A percentile compares a stretch with the other conserved stretches of the same genome.
Evolutionary conservation across 92 coral and sea anemone genomes (phyloP).

Genomic region (Zoanthus gigantus): DNA sequence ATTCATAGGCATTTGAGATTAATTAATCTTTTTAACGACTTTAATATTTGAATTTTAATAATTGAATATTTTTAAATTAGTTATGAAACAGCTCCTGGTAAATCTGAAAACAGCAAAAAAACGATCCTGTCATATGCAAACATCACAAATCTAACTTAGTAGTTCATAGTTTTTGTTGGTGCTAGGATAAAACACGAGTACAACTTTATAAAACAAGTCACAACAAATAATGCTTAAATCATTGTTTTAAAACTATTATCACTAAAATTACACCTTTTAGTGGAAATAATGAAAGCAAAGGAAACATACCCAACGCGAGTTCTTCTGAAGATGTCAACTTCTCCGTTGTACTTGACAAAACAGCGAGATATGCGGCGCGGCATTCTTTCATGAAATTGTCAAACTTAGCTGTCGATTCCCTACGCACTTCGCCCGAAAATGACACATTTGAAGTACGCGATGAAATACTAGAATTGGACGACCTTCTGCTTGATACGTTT

Average conservation of each 20-base stretch:
- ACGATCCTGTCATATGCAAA: no score
- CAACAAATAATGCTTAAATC: background rate
- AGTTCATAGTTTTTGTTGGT: no score
- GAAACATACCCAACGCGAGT: slow-evolving; percentile 77
- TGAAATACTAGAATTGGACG: slow-evolving; percentile 80
- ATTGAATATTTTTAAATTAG: no score
- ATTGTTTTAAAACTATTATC: background rate
- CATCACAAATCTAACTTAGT: no score
- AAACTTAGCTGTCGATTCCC: slow-evolving; percentile 81
- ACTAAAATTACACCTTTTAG: background rate
- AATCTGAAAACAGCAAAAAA: no score
- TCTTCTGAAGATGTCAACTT: slow-evolving; percentile 86
- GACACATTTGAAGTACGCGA: slow-evolving; percentile 77
- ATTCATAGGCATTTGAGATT: no score
- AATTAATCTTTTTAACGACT: no score
- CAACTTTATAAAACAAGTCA: no score
- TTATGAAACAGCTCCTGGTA: no score
- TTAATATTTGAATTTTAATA: no score
- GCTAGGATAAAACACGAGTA: no score
- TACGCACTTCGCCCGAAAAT: slow-evolving; percentile 72
- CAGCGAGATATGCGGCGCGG: slow-evolving; percentile 91
- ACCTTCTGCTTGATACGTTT: slow-evolving; percentile 47
- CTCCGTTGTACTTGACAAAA: slow-evolving; percentile 86
- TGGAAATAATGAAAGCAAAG: background rate
- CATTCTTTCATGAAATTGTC: slow-evolving; percentile 95